Evolutionary conservation across 2,888 invertebrate species (phyloP).

Genomic region (Sesamia inferens): DNA sequence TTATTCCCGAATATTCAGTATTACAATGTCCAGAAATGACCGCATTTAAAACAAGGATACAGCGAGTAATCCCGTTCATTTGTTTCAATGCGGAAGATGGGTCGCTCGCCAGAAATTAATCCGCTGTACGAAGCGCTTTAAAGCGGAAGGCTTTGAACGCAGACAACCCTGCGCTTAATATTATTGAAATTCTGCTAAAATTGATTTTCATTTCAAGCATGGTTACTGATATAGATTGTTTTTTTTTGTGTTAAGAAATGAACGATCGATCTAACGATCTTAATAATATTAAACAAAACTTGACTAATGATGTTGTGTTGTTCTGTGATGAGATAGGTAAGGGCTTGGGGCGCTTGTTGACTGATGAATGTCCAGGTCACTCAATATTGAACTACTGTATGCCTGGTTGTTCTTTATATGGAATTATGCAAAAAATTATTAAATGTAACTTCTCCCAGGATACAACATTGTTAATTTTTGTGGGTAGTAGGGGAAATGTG

Average conservation of each 20-base stretch:
- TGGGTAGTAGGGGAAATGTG: too few species aligned
- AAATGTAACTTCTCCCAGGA: too few species aligned
- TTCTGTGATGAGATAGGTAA: too few species aligned
- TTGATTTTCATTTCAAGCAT: background rate
- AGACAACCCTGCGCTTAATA: conserved; percentile 7
- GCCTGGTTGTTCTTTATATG: too few species aligned
- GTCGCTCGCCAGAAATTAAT: conserved; percentile 40
- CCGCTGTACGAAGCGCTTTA: conserved; percentile 17
- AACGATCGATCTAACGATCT: background rate
- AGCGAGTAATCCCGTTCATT: conserved; percentile 39
- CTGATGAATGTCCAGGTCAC: too few species aligned
- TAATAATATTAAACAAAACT: too few species aligned
- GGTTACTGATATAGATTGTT: background rate
- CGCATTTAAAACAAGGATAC: conserved; percentile 20
- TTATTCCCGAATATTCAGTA: conserved; percentile 15
- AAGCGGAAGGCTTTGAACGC: conserved; percentile 32
- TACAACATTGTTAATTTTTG: too few species aligned
- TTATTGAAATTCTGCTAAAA: conserved; percentile 22
- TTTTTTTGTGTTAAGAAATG: background rate
- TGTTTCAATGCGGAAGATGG: conserved; percentile 42
- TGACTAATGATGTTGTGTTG: too few species aligned
- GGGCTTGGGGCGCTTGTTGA: too few species aligned
- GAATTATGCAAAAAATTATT: too few species aligned
- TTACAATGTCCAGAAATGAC: conserved; percentile 20
- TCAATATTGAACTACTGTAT: too few species aligned